Conservation (phyloP, 2,113 vertebrate genomes). For the Brachyhypopomus occidentalis region DNA sequence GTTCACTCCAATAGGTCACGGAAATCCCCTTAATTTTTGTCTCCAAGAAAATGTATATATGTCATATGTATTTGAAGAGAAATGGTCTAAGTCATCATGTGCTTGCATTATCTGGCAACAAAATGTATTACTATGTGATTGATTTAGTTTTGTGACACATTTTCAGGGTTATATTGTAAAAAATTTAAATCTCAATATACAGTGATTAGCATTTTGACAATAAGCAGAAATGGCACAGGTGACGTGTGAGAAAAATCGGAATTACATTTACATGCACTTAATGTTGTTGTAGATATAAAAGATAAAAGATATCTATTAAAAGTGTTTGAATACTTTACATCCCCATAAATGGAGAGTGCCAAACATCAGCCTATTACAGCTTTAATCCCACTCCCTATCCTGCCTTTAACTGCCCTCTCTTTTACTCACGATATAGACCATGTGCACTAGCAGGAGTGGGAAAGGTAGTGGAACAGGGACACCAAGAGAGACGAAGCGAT, state of each 20-base stretch:
- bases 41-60: constrained; percentile 38
- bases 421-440: constrained; percentile 7
- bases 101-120: constrained; percentile 24
- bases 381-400: not conserved
- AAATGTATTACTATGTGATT: not conserved
- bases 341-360: not conserved
- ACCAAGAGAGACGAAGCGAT: constrained; percentile 17
- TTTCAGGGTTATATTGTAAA: no score
- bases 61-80: constrained; percentile 39
- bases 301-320: not conserved
- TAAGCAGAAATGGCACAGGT: not conserved
- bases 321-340: not conserved
- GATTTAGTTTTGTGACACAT: not conserved
- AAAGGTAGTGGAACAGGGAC: not conserved
- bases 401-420: not conserved
- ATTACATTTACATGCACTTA: no score
- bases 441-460: constrained; percentile 5
- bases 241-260: not conserved
- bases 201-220: not conserved
- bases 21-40: constrained; percentile 36
- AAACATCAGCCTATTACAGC: not conserved
- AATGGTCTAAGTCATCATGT: constrained; percentile 31
- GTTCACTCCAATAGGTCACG: constrained; percentile 44
- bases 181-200: not conserved
- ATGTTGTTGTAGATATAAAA: no score